phyloP scores from a whole-genome alignment of 2,797 vertebrate genomes.

The Fundulus diaphanus region DNA sequence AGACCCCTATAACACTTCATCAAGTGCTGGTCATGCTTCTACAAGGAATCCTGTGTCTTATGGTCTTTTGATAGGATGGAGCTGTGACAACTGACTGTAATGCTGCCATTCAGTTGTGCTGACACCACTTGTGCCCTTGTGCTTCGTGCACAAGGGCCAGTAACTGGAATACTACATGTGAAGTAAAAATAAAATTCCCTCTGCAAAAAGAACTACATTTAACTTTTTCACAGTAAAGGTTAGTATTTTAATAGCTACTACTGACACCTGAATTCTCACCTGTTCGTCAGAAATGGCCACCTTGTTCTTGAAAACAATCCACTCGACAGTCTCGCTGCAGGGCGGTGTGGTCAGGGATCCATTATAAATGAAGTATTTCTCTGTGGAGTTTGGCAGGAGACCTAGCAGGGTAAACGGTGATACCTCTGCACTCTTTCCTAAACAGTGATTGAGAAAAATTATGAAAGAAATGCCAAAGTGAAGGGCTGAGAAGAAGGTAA shows the following conservation, averaged over 20 bases:
- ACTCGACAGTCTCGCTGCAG: conserved; percentile 92
- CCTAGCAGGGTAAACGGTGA: conserved; percentile 84
- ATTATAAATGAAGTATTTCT: conserved; percentile 95
- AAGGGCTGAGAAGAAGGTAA: background rate
- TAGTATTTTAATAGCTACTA: background rate
- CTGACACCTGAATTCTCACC: conserved; percentile 55
- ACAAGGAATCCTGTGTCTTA: too few species aligned
- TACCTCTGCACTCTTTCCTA: conserved; percentile 88
- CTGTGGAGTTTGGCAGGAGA: conserved; percentile 90
- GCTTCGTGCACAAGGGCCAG: too few species aligned
- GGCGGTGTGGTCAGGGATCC: conserved; percentile 94
- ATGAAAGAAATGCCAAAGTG: background rate
- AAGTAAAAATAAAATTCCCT: too few species aligned
- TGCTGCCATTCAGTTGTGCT: too few species aligned
- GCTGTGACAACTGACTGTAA: too few species aligned
- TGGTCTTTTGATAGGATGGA: too few species aligned
- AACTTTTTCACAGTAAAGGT: background rate
- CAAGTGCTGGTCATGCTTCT: too few species aligned
- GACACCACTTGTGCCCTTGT: too few species aligned
- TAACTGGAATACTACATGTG: too few species aligned
- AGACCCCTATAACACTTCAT: too few species aligned
- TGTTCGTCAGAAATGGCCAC: conserved; percentile 87
- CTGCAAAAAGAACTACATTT: background rate
- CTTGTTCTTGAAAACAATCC: conserved; percentile 93
- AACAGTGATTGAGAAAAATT: background rate